These are phyloP conservation scores for Polymixis flavicincta DNA, from an alignment of 2,888 invertebrate genomes.

Conservation along the genomic window DNA sequence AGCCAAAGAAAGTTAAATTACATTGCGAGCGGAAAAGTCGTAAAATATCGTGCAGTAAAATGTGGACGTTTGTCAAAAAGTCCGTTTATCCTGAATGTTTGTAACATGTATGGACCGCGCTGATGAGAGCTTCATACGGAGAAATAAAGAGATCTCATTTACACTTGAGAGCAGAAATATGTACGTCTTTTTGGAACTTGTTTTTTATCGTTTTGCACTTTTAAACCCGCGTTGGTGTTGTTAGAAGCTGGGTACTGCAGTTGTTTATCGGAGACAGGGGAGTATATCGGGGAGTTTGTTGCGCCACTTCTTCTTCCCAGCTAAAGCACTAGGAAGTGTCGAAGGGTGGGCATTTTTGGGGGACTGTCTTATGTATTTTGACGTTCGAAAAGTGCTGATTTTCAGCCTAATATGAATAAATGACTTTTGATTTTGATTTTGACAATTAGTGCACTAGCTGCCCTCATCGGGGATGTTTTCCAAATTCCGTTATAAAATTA, in stretches of 20 bases:
- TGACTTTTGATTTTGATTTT: too few species aligned
- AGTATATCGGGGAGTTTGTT: too few species aligned
- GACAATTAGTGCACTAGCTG: slow-evolving; percentile 23
- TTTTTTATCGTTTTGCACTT: slow-evolving; percentile 9
- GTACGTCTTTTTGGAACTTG: neutral
- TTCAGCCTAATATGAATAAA: too few species aligned
- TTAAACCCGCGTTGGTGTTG: neutral
- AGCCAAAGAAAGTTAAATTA: slow-evolving; percentile 57
- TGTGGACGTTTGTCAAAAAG: slow-evolving; percentile 55
- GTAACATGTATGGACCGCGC: slow-evolving; percentile 49
- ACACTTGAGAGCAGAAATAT: slow-evolving; percentile 54
- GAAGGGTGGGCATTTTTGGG: too few species aligned
- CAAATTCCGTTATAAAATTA: neutral
- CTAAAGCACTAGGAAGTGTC: too few species aligned
- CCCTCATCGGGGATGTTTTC: neutral
- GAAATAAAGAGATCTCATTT: slow-evolving; percentile 59
- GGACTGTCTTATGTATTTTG: too few species aligned
- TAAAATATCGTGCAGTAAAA: slow-evolving; percentile 37
- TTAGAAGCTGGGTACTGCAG: neutral
- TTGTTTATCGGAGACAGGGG: slow-evolving; percentile 39
- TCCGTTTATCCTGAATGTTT: slow-evolving; percentile 50
- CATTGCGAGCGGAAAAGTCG: slow-evolving; percentile 26
- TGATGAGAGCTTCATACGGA: slow-evolving; percentile 57
- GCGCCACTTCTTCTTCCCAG: too few species aligned
- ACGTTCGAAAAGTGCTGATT: too few species aligned